Base-by-base conservation (phyloP, 2,113 vertebrate genomes). In the Sigmodon hispidus region DNA sequence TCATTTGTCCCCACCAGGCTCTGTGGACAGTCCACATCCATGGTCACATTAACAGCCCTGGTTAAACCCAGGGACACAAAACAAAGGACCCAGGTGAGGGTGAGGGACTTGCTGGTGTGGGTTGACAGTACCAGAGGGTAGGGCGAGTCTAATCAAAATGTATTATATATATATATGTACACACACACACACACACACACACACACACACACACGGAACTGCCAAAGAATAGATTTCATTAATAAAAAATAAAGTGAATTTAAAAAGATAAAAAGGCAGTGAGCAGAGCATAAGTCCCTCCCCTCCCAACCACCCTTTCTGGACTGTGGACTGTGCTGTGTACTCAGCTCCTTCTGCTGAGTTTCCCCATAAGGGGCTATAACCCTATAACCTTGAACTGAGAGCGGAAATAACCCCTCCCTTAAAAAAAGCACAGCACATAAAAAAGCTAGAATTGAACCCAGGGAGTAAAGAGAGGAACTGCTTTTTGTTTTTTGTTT, bases 241-340 rank as follows among this genome's bases (percentile, higher is more conserved):
- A 59, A 84, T 40, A 79, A 81, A 61, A 31, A 63, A 31, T 4
- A 17, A 45, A 84, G n/a, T 31, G 40, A 45, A 63, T 31, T 45
- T 10, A 61, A 81, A 40, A 48, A 67, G 16, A 40, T 16, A 16
- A 67, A 36, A 34, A 86, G 61, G 43, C 50, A 86, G 17, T 31
- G 12, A 67, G 83, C 43, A 50, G 61, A 50, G 17, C 29, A 17
- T 26, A 48, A 16, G 15, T 34, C n/a, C 36, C 19, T 3, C 26
- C 40, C 8, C 29, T 2, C 1, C 15, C 59, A 7, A n/a, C n/a
- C n/a, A n/a, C n/a, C n/a, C 26, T 2, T 15, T 43, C 40, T 9
- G 16, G 40, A 21, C 29, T 3, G 59, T 12, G 40, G 59, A 29
- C n/a, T n/a, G n/a, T 61, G 55, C 24, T 4, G 55, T 15, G 40